Evolutionary conservation across 2,888 invertebrate genomes (phyloP), one percentile per base, ranked within the genome.

Genomic region (Thecocarcelia acutangulata): DNA sequence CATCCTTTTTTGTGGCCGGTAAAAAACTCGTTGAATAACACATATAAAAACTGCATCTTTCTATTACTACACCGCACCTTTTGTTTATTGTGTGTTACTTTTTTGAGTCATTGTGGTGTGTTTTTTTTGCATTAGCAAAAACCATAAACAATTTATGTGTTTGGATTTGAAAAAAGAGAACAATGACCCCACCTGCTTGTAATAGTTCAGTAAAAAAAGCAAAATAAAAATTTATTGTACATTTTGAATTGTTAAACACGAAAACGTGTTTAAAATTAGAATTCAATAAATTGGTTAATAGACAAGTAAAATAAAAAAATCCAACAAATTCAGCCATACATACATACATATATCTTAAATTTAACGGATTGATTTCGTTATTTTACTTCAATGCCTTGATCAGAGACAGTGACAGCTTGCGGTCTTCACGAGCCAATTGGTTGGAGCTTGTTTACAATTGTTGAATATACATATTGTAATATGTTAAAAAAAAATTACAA

Each of bases 151-250:
- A 54, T 66, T 54, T 81, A 33, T 33, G 5, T 33, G 44, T 52
- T 69, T 58, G 50, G 21, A 15, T 58, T 44, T n/a, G 13, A 59
- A 28, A 56, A 79, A 79, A 21, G 66, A 63, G 81, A 81, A 81
- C 81, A 81, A 81, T 77, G 81, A 81, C 68, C 81, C 73, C 81
- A 77, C 81, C 77, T 81, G 81, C 63, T 64, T 69, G 68, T 58
- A 69, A 58, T 74, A 63, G 56, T 52, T 61, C 44, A 56, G 2
- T 68, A 58, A 66, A 40, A 15, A 54, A 28, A 59, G 24, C 21
- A 50, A 42, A 63, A 37, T 3, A 33, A 33, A 59, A 64, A 63
- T 72, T n/a, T n/a, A n/a, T n/a, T n/a, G n/a, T n/a, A n/a, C n/a
- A 59, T 52, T 13, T 17, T 6, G 73, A 77, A 79, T 54, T 68